Conservation (phyloP, 2,113 vertebrate genomes). For the Phaetusa simplex region DNA sequence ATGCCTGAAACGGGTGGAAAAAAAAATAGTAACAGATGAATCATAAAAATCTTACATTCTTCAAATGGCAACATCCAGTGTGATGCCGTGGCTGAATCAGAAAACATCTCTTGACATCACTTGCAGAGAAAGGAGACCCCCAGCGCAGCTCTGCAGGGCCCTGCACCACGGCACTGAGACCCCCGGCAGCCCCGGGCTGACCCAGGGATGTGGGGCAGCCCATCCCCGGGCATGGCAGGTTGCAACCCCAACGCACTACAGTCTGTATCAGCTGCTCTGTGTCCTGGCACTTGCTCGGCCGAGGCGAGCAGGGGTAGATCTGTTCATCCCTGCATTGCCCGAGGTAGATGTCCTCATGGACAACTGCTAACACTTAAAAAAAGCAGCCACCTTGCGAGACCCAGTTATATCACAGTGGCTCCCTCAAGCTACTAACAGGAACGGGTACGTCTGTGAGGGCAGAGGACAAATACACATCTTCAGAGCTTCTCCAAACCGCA, state of each 20-base stretch:
- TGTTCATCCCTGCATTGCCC: not conserved
- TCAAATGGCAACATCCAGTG: not conserved
- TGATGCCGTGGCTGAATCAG: not conserved
- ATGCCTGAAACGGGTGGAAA: conserved; percentile 74
- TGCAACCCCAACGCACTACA: accelerated
- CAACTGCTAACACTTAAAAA: not conserved
- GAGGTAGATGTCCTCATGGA: not conserved
- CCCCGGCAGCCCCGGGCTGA: not conserved
- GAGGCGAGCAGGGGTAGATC: not conserved
- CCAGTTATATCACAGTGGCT: not conserved
- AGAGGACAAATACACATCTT: not conserved
- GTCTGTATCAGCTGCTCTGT: not conserved
- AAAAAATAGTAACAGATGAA: not conserved
- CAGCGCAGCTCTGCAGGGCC: not conserved
- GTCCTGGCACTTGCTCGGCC: not conserved
- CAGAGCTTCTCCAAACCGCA: not conserved
- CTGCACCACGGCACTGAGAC: not conserved
- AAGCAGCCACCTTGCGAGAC: not conserved
- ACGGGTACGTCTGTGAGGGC: not conserved
- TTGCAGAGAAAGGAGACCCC: not conserved
- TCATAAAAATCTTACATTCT: not conserved
- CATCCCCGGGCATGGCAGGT: accelerated
- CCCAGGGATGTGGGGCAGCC: accelerated
- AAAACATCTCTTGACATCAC: not conserved
- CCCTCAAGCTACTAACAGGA: not conserved